Conservation (phyloP, 2,113 vertebrate genomes). For the Periophthalmodon schlosseri region DNA sequence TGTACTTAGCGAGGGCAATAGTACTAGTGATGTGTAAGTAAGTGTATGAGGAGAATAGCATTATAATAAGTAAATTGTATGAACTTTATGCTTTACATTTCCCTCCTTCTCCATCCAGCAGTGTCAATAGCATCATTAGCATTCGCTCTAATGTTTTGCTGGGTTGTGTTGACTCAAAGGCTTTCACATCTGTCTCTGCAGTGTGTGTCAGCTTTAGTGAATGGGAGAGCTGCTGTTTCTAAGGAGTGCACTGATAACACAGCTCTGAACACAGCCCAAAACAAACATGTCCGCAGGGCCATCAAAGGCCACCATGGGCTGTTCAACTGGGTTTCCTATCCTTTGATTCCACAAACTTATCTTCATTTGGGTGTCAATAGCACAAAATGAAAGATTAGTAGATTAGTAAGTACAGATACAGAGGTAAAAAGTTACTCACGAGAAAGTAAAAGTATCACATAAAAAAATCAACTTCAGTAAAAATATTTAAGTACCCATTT, state of each 20-base stretch:
- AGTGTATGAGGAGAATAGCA: too few species aligned
- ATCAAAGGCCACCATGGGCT: neutral
- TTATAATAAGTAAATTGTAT: too few species aligned
- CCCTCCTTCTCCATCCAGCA: neutral
- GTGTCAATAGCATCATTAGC: neutral
- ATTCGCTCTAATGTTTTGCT: neutral
- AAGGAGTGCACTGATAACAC: slow-evolving; percentile 2
- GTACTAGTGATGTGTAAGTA: too few species aligned
- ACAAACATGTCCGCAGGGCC: slow-evolving; percentile 4
- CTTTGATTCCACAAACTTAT: neutral
- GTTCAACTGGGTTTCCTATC: neutral
- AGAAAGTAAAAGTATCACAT: too few species aligned
- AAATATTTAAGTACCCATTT: too few species aligned
- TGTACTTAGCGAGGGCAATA: too few species aligned
- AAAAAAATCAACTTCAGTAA: too few species aligned
- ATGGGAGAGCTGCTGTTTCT: slow-evolving; percentile 6
- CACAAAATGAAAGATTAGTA: too few species aligned
- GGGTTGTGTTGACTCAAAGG: neutral
- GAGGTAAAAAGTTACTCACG: too few species aligned
- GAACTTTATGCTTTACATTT: too few species aligned
- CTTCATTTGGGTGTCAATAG: neutral
- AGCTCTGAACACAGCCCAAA: slow-evolving; percentile 7
- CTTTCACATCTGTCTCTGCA: slow-evolving; percentile 5
- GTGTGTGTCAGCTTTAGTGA: neutral
- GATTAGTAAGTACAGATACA: neutral